These are phyloP conservation scores for Latheticus oryzae DNA, from an alignment of 2,888 invertebrate species.

Conservation along the genomic window DNA sequence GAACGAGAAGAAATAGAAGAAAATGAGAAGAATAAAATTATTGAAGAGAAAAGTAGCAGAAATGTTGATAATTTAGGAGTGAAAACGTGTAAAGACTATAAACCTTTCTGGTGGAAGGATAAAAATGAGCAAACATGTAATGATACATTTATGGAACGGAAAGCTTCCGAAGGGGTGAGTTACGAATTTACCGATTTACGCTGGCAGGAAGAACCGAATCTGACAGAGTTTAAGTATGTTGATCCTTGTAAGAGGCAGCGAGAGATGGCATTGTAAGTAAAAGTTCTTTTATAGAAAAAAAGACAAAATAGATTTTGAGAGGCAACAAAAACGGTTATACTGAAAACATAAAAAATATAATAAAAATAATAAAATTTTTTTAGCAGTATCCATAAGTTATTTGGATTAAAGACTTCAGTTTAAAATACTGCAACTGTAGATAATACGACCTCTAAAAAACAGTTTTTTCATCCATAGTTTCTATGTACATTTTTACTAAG, in stretches of 20 bases:
- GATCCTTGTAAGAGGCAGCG: conserved; percentile 59
- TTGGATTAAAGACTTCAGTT: too few relatives aligned
- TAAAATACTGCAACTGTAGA: too few relatives aligned
- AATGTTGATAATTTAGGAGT: conserved; percentile 48
- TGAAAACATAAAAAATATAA: too few relatives aligned
- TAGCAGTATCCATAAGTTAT: too few relatives aligned
- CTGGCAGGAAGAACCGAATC: conserved; percentile 69
- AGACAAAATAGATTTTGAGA: too few relatives aligned
- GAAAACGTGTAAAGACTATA: conserved; percentile 49
- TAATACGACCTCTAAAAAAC: too few relatives aligned
- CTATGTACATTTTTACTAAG: too few relatives aligned
- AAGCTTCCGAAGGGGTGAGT: not conserved
- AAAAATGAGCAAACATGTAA: conserved; percentile 18
- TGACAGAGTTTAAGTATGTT: conserved; percentile 39
- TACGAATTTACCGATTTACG: conserved; percentile 57
- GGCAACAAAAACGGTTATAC: too few relatives aligned
- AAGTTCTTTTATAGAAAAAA: too few relatives aligned
- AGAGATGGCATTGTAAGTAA: conserved; percentile 59
- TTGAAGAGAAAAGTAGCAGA: conserved; percentile 44
- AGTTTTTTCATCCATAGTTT: too few relatives aligned
- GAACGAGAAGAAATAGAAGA: conserved; percentile 52
- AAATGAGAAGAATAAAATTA: conserved; percentile 44
- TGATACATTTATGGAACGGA: conserved; percentile 21
- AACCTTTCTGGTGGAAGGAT: conserved; percentile 59
- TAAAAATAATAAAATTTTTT: too few relatives aligned